Conservation (phyloP, 2,113 vertebrate genomes). For the Scytalopus superciliaris region DNA sequence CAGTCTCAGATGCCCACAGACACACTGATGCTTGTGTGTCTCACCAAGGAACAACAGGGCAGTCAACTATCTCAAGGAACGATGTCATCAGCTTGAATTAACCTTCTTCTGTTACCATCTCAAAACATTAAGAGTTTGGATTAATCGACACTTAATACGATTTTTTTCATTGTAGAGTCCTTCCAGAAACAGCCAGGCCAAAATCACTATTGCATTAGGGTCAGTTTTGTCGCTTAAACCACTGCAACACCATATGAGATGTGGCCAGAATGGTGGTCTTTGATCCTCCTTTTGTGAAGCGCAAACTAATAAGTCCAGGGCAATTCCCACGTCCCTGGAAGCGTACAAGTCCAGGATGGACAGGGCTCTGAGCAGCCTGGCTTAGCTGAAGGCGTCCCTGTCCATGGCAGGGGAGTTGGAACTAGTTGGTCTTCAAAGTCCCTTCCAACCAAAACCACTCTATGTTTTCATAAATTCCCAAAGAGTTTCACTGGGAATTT, state of each 20-base stretch:
- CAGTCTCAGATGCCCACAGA: not conserved
- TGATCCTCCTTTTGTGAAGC: not conserved
- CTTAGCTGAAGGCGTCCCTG: not conserved
- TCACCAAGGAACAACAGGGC: not conserved
- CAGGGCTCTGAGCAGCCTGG: not conserved
- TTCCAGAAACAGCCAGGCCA: not conserved
- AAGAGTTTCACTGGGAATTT: not conserved
- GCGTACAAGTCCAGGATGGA: not conserved
- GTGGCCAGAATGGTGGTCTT: not conserved
- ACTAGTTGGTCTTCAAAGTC: not conserved
- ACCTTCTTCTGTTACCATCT: not conserved
- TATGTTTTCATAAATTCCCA: not conserved
- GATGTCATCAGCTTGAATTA: not conserved
- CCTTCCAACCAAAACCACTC: rapidly evolving
- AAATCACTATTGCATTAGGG: not conserved
- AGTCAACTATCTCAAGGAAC: not conserved
- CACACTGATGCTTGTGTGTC: not conserved
- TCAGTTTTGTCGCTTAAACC: not conserved
- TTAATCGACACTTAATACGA: not conserved
- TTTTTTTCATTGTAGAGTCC: not conserved
- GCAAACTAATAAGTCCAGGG: not conserved
- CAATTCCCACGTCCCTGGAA: not conserved
- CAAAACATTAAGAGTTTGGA: not conserved
- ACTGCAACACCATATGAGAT: not conserved
- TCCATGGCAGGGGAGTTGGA: not conserved